Evolutionary conservation across 1,140 invertebrate genomes (phyloP).

Genomic region (Trachymyrmex cornetzi): DNA sequence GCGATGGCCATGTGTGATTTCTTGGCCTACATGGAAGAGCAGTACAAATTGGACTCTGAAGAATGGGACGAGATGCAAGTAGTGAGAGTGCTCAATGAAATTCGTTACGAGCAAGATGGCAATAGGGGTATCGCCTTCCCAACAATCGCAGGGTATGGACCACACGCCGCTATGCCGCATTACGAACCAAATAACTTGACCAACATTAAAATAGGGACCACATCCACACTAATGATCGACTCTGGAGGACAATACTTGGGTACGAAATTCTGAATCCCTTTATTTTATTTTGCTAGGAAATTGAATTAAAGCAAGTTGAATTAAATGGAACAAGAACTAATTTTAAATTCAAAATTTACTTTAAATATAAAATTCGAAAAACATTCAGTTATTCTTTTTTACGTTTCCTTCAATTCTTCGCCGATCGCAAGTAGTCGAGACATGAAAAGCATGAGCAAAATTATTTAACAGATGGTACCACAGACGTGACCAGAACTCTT

Average conservation of each 20-base stretch:
- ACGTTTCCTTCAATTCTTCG: not conserved
- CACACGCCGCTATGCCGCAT: slow-evolving; percentile 96
- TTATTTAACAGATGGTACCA: slow-evolving; percentile 92
- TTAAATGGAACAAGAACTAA: not conserved
- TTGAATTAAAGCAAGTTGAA: not conserved
- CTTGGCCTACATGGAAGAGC: slow-evolving; percentile 94
- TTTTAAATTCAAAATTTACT: slow-evolving; percentile 1
- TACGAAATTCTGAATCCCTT: slow-evolving; percentile 76
- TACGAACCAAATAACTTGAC: slow-evolving; percentile 94
- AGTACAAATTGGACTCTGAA: slow-evolving; percentile 82
- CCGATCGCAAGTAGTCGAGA: not conserved
- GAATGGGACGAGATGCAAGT: slow-evolving; percentile 91
- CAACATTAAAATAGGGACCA: slow-evolving; percentile 90
- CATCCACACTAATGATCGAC: slow-evolving; percentile 90
- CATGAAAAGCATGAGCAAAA: not conserved
- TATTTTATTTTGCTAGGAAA: not conserved
- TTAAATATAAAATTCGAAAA: not conserved
- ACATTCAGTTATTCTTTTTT: not conserved
- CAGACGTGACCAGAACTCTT: slow-evolving; percentile 96
- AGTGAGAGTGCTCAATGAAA: slow-evolving; percentile 89
- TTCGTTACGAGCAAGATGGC: slow-evolving; percentile 90
- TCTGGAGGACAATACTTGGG: slow-evolving; percentile 92
- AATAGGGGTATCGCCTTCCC: slow-evolving; percentile 93
- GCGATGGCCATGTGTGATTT: slow-evolving; percentile 97
- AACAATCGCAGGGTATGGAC: slow-evolving; percentile 96